Percentiles rank a stretch among this genome's conserved stretches.
These are phyloP conservation scores for Mya arenaria DNA, from an alignment of 1,140 invertebrate genomes.

Conservation along the genomic window DNA sequence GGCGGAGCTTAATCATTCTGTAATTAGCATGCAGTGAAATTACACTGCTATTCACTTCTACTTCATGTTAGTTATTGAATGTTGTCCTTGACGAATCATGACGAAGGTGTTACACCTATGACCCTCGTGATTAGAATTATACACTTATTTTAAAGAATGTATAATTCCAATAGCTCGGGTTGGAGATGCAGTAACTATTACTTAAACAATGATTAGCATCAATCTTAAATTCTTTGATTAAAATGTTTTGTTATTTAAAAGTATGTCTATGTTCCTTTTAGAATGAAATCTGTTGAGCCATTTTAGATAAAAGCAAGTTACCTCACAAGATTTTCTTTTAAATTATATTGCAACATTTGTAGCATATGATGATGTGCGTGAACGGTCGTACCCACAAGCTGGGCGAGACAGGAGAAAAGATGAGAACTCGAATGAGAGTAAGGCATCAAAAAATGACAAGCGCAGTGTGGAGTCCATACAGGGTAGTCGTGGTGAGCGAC, in stretches of 20 bases:
- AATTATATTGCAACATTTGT: neutral
- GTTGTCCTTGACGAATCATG: too few relatives aligned
- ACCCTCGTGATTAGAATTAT: neutral
- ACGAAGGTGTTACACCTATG: too few relatives aligned
- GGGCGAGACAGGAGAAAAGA: slow-evolving; percentile 26
- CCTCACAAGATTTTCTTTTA: neutral
- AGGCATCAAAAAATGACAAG: slow-evolving; percentile 46
- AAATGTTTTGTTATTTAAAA: too few relatives aligned
- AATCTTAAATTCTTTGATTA: too few relatives aligned
- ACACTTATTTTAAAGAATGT: neutral
- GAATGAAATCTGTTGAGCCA: too few relatives aligned
- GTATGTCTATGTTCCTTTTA: too few relatives aligned
- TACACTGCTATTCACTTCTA: too few relatives aligned
- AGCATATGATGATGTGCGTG: slow-evolving; percentile 39
- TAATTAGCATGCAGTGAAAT: too few relatives aligned
- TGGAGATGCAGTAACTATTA: neutral
- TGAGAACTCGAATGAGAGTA: slow-evolving; percentile 31
- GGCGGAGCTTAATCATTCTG: too few relatives aligned
- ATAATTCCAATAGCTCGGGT: neutral
- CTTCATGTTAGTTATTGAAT: too few relatives aligned
- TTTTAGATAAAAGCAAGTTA: too few relatives aligned
- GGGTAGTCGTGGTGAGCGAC: slow-evolving; percentile 36
- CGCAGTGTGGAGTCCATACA: slow-evolving; percentile 20
- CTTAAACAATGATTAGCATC: too few relatives aligned
- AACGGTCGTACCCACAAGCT: neutral